Evolutionary conservation across 2,888 invertebrate genomes (phyloP).

Genomic region (Acrobasis repandana): DNA sequence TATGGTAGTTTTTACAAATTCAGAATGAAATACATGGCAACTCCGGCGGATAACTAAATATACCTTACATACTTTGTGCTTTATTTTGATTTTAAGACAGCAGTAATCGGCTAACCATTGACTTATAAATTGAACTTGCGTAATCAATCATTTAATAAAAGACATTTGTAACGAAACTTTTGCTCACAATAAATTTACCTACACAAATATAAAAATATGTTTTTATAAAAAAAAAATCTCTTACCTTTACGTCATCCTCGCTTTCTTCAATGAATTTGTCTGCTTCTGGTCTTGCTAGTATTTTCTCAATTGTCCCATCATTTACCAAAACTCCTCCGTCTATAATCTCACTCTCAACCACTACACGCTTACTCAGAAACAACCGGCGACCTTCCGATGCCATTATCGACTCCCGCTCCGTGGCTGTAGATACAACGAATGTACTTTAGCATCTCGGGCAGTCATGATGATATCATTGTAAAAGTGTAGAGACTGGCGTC

Average conservation of each 20-base stretch:
- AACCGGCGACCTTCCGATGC: conserved; percentile 56
- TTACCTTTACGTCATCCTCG: conserved; percentile 80
- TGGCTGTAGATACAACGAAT: not conserved
- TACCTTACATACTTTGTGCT: too few species aligned
- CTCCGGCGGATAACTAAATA: too few species aligned
- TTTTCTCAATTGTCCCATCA: conserved; percentile 81
- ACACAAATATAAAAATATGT: not conserved
- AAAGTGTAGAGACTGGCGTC: not conserved
- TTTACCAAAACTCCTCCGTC: conserved; percentile 84
- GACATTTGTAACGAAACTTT: too few species aligned
- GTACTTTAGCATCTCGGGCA: conserved; percentile 3
- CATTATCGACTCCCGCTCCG: conserved; percentile 39
- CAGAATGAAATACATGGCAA: too few species aligned
- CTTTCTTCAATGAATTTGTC: conserved; percentile 69
- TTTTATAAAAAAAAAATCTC: not conserved
- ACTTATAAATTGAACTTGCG: too few species aligned
- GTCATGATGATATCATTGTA: not conserved
- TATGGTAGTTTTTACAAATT: too few species aligned
- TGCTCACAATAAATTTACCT: not conserved
- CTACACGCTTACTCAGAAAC: conserved; percentile 76
- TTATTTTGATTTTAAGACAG: too few species aligned
- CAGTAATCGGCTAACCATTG: too few species aligned
- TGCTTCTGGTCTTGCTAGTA: conserved; percentile 75
- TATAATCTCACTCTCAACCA: conserved; percentile 75
- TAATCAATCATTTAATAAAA: too few species aligned